Percentiles rank a stretch among this genome's conserved stretches.
phyloP scores from a whole-genome alignment of 1,140 invertebrate species.

The Drosophila asahinai region DNA sequence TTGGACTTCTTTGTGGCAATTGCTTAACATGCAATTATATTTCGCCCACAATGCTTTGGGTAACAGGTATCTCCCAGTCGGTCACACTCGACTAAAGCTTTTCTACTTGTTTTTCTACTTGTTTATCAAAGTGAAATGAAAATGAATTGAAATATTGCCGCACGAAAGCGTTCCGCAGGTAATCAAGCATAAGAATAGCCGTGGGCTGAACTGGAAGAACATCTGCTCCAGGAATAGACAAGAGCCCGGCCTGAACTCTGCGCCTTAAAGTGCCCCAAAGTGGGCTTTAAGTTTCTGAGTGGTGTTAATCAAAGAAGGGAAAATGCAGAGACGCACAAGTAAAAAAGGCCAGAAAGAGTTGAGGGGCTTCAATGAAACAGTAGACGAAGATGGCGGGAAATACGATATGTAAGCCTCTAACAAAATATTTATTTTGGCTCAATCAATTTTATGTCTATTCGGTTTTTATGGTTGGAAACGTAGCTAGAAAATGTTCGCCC shows the following conservation, averaged over 20 bases:
- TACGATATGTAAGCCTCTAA: slow-evolving; percentile 39
- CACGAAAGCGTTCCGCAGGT: slow-evolving; percentile 72
- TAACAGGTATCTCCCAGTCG: too few relatives aligned
- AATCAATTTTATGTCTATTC: slow-evolving; percentile 80
- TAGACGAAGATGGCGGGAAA: background rate
- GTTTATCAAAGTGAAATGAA: slow-evolving; percentile 69
- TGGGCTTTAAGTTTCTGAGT: slow-evolving; percentile 4
- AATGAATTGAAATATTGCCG: slow-evolving; percentile 81
- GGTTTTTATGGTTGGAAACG: slow-evolving; percentile 55
- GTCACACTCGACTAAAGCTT: too few relatives aligned
- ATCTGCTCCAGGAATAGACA: slow-evolving; percentile 53
- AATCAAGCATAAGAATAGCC: slow-evolving; percentile 67
- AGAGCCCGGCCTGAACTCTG: slow-evolving; percentile 43
- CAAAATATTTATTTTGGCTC: slow-evolving; percentile 71
- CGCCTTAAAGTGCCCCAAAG: slow-evolving; percentile 40
- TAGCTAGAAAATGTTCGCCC: slow-evolving; percentile 42
- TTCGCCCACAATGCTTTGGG: too few relatives aligned
- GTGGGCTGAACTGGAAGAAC: slow-evolving; percentile 5
- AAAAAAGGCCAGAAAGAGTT: slow-evolving; percentile 54
- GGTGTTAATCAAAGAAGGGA: slow-evolving; percentile 34
- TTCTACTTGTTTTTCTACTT: slow-evolving; percentile 31
- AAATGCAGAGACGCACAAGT: slow-evolving; percentile 10
- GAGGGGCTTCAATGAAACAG: slow-evolving; percentile 10
- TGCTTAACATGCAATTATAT: too few relatives aligned
- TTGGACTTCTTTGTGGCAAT: too few relatives aligned